These are phyloP conservation scores for Pardalotus punctatus DNA, from an alignment of 2,113 vertebrate genomes.

Conservation along the genomic window DNA sequence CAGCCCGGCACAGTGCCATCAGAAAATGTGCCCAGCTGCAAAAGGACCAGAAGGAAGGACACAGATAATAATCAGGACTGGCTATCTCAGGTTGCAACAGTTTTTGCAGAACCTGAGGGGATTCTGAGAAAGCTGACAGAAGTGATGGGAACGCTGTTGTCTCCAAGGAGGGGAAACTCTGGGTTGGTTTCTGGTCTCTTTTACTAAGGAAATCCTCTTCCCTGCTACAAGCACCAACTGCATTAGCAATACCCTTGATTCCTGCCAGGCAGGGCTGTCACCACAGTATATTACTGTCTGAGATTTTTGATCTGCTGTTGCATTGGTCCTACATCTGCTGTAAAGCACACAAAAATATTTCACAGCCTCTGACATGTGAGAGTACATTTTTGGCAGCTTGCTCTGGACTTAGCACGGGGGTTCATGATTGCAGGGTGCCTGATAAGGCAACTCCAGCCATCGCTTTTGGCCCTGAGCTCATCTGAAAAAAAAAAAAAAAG, in stretches of 20 bases:
- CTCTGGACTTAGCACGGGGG: background rate
- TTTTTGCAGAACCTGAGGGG: background rate
- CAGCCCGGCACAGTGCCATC: accelerated
- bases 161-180: background rate
- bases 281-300: background rate
- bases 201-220: background rate
- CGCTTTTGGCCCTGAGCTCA: background rate
- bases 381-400: background rate
- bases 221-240: background rate
- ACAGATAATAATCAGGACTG: background rate
- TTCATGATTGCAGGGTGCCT: background rate
- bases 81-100: background rate
- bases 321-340: background rate
- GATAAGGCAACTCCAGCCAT: background rate
- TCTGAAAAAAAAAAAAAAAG: background rate
- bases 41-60: background rate
- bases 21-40: background rate
- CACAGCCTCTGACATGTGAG: background rate
- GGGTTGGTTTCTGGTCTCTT: background rate
- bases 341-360: background rate
- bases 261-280: background rate
- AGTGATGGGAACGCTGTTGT: background rate
- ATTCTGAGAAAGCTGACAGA: background rate
- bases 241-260: background rate
- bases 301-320: background rate